Conservation (phyloP, 2,888 invertebrate genomes). For the Fragum sueziense region DNA sequence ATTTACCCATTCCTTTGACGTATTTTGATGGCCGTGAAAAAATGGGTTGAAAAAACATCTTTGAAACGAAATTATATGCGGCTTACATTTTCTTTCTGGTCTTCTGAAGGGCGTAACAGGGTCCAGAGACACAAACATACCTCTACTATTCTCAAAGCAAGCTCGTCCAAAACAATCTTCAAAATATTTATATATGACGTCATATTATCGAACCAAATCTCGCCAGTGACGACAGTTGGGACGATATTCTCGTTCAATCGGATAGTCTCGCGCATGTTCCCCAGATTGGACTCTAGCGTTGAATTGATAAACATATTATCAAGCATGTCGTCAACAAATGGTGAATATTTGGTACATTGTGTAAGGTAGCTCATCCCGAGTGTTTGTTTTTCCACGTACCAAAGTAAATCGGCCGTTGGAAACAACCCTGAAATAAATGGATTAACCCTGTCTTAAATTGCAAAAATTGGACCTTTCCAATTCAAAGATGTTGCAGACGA, state of each 20-base stretch:
- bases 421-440: constrained; percentile 56
- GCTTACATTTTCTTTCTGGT: too few species aligned
- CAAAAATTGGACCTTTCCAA: too few species aligned
- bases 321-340: constrained; percentile 24
- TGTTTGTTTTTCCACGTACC: constrained; percentile 64
- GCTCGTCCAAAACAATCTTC: constrained; percentile 56
- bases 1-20: too few species aligned
- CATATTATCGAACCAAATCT: constrained; percentile 72
- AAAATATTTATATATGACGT: constrained; percentile 69
- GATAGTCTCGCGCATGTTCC: constrained; percentile 61
- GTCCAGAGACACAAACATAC: too few species aligned
- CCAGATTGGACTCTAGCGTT: constrained; percentile 39
- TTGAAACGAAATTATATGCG: too few species aligned
- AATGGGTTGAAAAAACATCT: too few species aligned
- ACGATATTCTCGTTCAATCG: constrained; percentile 30
- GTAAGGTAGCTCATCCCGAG: constrained; percentile 62
- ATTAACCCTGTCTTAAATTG: too few species aligned
- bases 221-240: constrained; percentile 59
- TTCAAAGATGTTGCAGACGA: too few species aligned
- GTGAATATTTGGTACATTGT: constrained; percentile 57
- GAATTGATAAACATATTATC: constrained; percentile 37
- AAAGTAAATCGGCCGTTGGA: constrained; percentile 52
- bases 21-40: too few species aligned
- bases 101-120: too few species aligned
- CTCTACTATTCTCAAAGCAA: constrained; percentile 52